These are phyloP conservation scores for Penaeus monodon DNA, from an alignment of 2,888 invertebrate genomes.

Conservation along the genomic window DNA sequence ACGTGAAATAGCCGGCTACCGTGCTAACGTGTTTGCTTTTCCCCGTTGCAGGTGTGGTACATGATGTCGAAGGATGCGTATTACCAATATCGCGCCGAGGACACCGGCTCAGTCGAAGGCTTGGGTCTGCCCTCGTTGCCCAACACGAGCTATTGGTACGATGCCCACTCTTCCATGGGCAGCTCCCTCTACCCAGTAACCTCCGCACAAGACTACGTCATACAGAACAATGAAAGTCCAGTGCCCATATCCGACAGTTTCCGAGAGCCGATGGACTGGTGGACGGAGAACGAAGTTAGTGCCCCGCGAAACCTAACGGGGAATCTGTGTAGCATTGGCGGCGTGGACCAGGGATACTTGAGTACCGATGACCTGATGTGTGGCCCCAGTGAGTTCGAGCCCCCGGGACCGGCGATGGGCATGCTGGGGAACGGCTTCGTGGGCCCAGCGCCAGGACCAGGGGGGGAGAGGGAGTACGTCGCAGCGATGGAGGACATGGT, in stretches of 20 bases:
- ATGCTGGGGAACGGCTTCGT: too few relatives aligned
- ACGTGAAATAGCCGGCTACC: not conserved
- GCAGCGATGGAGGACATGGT: too few relatives aligned
- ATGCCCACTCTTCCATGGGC: slow-evolving; percentile 50
- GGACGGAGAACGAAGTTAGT: slow-evolving; percentile 30
- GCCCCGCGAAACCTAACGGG: not conserved
- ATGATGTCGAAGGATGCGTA: slow-evolving; percentile 44
- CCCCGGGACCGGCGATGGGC: too few relatives aligned
- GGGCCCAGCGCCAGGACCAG: too few relatives aligned
- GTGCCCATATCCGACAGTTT: slow-evolving; percentile 3
- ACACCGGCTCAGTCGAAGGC: slow-evolving; percentile 25
- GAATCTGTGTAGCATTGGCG: too few relatives aligned
- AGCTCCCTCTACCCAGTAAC: slow-evolving; percentile 34
- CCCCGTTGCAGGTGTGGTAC: slow-evolving; percentile 35
- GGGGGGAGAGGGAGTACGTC: too few relatives aligned
- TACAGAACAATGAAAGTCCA: slow-evolving; percentile 17
- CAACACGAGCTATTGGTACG: slow-evolving; percentile 47
- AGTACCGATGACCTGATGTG: too few relatives aligned
- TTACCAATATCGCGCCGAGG: slow-evolving; percentile 2
- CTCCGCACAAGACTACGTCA: not conserved
- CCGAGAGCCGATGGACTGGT: slow-evolving; percentile 44
- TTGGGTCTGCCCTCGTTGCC: slow-evolving; percentile 47
- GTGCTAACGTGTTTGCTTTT: not conserved
- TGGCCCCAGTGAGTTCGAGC: too few relatives aligned
- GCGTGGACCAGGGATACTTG: too few relatives aligned